phyloP scores from a whole-genome alignment of 2,113 vertebrate species.

The Zeus faber region DNA sequence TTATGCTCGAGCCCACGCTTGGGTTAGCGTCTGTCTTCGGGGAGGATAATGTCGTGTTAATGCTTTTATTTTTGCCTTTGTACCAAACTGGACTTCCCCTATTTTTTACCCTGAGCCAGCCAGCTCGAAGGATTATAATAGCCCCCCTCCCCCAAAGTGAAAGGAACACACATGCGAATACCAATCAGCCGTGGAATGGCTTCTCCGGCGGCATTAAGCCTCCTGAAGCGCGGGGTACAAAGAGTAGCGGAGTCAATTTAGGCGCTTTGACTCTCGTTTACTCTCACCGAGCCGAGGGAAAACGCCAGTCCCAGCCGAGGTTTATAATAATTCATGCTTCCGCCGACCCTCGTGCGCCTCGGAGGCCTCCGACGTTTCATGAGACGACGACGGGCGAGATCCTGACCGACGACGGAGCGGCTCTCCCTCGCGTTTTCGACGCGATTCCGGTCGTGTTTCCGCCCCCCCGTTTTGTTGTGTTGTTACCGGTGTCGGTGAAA shows the following conservation, averaged over 20 bases:
- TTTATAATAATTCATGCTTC: slow-evolving; percentile 51
- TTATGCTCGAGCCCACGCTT: slow-evolving; percentile 28
- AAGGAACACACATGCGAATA: slow-evolving; percentile 31
- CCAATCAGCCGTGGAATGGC: slow-evolving; percentile 21
- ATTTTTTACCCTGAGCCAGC: slow-evolving; percentile 36
- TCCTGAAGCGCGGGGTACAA: slow-evolving; percentile 8
- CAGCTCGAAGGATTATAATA: slow-evolving; percentile 41
- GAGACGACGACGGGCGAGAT: too few relatives aligned
- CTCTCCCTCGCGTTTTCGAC: too few relatives aligned
- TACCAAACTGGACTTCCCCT: slow-evolving; percentile 28
- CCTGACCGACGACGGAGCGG: too few relatives aligned
- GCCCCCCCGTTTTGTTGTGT: too few relatives aligned
- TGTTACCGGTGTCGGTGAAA: too few relatives aligned
- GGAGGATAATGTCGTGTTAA: slow-evolving; percentile 51
- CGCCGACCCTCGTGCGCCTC: slow-evolving; percentile 35
- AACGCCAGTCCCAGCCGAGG: slow-evolving; percentile 23
- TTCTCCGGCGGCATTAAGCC: not conserved
- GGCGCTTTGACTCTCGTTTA: slow-evolving; percentile 32
- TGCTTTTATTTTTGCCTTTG: slow-evolving; percentile 36
- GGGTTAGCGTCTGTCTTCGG: slow-evolving; percentile 22
- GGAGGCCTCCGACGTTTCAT: slow-evolving; percentile 28
- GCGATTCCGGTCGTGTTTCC: too few relatives aligned
- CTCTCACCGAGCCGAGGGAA: slow-evolving; percentile 28
- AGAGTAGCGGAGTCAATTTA: slow-evolving; percentile 12
- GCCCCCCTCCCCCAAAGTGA: not conserved